Base-by-base conservation (phyloP, 1,140 invertebrate species). In the Magallana angulata region DNA sequence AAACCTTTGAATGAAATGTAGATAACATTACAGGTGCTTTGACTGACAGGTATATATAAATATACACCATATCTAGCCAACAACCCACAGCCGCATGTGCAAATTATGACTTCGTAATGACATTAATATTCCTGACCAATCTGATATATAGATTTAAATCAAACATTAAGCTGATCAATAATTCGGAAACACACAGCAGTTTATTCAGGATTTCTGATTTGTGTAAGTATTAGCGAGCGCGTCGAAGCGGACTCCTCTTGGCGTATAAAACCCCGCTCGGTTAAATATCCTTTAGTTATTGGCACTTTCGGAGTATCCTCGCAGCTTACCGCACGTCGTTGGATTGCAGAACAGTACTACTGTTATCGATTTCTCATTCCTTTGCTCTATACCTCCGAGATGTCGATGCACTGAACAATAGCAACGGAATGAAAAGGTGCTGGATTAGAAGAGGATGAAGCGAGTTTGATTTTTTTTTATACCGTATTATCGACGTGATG, bases 141-240 rank as follows among this genome's bases (percentile, higher is more conserved):
- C 68, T 24, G 68, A 76, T 76, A 76, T 76, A 48, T 76, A 76
- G 68, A 76, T 76, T 76, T 76, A 76, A 76, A 76, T 76, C 68
- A 76, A 76, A 76, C 68, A 76, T 76, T 76, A 76, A 76, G 68
- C 68, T 76, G 68, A 76, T 76, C 68, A 76, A 76, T 76, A 76
- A 76, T 76, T 76, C 11, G 68, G 68, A 76, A 76, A 76, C 68
- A 76, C 68, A 76, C 68, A 76, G 48, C 24, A 76, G 68, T 76
- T 76, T 76, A 76, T 24, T 30, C 68, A 36, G 68, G 68, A 76
- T 76, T 76, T 76, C 68, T 76, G 68, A 76, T 76, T 76, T 76
- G 68, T 76, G 68, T 76, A 76, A 76, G 68, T 76, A 76, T 76
- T 76, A 76, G 68, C 68, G 68, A 76, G 68, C 24, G 68, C 68